Percentiles rank a stretch among this genome's conserved stretches.
These are phyloP conservation scores for Ia io DNA, from an alignment of 2,113 vertebrate species.

Conservation along the genomic window DNA sequence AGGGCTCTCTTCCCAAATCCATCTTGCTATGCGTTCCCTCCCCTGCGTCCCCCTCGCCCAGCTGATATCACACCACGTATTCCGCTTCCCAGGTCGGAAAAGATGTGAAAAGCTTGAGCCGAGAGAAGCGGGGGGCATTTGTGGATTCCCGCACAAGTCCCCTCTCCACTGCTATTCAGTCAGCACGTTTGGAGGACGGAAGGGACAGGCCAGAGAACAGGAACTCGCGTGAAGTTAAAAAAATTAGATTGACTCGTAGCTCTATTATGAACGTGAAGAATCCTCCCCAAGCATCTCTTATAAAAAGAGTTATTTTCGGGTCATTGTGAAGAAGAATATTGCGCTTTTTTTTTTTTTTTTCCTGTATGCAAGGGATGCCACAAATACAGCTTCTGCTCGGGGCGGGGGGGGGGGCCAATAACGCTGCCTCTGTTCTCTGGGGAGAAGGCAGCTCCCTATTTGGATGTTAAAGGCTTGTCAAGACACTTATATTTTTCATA, in stretches of 20 bases:
- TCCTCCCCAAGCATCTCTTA: not conserved
- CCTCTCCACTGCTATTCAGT: conserved; percentile 67
- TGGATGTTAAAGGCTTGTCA: conserved; percentile 68
- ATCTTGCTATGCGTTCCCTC: not conserved
- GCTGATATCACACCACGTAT: not conserved
- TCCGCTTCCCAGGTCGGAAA: conserved; percentile 30
- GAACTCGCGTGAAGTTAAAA: conserved; percentile 70
- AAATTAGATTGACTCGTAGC: not conserved
- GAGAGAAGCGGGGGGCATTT: conserved; percentile 73
- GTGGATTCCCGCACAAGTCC: conserved; percentile 30
- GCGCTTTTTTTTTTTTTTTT: not conserved
- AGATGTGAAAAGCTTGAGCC: conserved; percentile 59
- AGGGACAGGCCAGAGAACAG: conserved; percentile 68
- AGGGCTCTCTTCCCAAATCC: not conserved
- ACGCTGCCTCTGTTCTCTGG: not conserved
- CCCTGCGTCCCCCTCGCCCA: not conserved
- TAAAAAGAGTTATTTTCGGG: conserved; percentile 55
- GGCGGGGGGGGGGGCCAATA: not conserved
- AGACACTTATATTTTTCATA: conserved; percentile 71
- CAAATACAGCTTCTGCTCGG: not conserved
- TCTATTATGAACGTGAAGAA: not conserved
- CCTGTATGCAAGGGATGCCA: not conserved
- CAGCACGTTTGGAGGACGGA: not conserved
- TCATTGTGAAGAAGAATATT: not conserved
- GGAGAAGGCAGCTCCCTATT: conserved; percentile 61